Evolutionary conservation across 2,113 vertebrate genomes (phyloP), one percentile per base, ranked within the genome.

Genomic region (Mesembrinibis cayennensis): DNA sequence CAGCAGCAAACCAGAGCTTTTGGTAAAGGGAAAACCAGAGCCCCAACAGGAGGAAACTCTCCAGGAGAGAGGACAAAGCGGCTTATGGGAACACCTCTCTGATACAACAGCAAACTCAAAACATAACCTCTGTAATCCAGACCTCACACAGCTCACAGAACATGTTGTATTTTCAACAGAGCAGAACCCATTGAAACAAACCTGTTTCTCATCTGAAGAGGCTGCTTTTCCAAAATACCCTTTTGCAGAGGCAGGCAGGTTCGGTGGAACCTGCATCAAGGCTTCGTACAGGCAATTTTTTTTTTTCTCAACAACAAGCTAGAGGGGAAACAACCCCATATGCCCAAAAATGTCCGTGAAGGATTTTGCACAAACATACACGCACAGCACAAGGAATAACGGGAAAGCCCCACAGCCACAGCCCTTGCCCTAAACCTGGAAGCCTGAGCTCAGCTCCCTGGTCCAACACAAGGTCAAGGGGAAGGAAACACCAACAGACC

Each of bases 261-360:
- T 61, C 40, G 49, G 27, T 2, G 15, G 22, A 18, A 30, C 17
- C 10, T 9, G 23, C 19, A 13, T 2, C 58, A 10, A 66, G 30
- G 36, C 53, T 83, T 0, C 0, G 36, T 5, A 12, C 10, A 19
- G 38, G n/a, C 34, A 44, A 13, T 7, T 0, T 9, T 27, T 38
- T 38, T 10, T 30, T 19, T 42, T 38, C 56, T 59, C 82, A n/a
- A 53, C 27, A 34, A 18, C 5, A 58, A 26, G 6, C 5, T 3
- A 8, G 11, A 71, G 16, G 17, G 21, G 7, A 8, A 42, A 25
- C 45, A 49, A 50, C 3, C 13, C 13, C 29, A 4, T 0, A 9
- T 1, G 8, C 8, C 45, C 38, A 7, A 17, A 82, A 40, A 10
- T 0, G 0, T 3, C 53, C 50, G 0, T 4, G 44, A 63, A 36